Conservation (phyloP, 1,140 invertebrate genomes). For the Cyclargus thomasi region DNA sequence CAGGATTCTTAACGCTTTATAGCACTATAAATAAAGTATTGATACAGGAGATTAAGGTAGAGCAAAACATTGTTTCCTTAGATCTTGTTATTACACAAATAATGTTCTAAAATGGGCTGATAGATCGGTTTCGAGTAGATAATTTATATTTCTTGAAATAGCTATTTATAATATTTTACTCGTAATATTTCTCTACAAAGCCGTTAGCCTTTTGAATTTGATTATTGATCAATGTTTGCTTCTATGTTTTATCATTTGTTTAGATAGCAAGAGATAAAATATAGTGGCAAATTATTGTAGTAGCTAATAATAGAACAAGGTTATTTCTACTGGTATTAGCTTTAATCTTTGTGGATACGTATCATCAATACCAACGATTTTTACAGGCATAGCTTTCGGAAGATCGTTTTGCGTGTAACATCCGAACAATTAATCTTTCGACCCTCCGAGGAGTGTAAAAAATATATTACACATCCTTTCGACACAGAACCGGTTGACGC, state of each 20-base stretch:
- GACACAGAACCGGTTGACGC: neutral
- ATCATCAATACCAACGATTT: neutral
- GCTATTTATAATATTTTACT: neutral
- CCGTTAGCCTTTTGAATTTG: neutral
- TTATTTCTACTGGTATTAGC: too few species aligned
- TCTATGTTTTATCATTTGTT: neutral
- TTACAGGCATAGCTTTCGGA: neutral
- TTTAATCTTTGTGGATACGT: neutral
- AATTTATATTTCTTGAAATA: neutral
- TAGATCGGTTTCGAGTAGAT: neutral
- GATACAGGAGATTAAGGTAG: constrained; percentile 9
- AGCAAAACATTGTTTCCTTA: constrained; percentile 6
- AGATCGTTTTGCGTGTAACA: neutral
- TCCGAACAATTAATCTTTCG: neutral
- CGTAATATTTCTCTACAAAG: neutral
- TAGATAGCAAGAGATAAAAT: too few species aligned
- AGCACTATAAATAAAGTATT: constrained; percentile 2
- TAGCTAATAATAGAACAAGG: too few species aligned
- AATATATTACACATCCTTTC: constrained; percentile 13
- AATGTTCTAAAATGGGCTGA: neutral
- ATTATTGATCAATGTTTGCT: neutral
- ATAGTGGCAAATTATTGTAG: too few species aligned
- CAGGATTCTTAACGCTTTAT: constrained; percentile 23
- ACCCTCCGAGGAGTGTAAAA: neutral
- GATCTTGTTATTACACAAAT: constrained; percentile 5